Evolutionary conservation across 2,797 vertebrate genomes (phyloP), one percentile per base, ranked within the genome.

Genomic region (Bovichtus diacanthus): DNA sequence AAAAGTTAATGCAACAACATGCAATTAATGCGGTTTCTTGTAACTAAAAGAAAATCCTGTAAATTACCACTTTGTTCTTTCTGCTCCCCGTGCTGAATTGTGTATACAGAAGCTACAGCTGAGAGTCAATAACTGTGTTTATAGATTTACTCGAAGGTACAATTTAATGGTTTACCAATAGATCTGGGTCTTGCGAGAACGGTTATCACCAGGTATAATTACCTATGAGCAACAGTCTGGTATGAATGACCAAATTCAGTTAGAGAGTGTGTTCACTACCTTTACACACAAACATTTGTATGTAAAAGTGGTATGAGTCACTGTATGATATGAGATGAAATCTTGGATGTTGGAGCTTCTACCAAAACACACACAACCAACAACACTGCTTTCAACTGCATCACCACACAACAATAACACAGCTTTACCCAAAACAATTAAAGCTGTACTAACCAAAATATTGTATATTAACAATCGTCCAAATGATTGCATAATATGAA

Each of bases 51-150:
- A 2, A 65, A 70, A 29, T 74, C 50, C 49, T 31, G 13, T 27
- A 50, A 84, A 81, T 69, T 18, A 85, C 46, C 21, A 25, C 46
- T 38, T 71, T 69, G 61, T 31, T 25, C 18, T 50, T 4, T 34
- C 44, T 6, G 19, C 18, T 21, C 15, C 25, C 46, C 56, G 31
- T 21, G 59, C n/a, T 65, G 15, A 68, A 69, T 27, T 21, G 54
- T 66, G 41, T 65, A 46, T 56, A 78, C 53, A 34, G 31, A 31
- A 31, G 70, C 23, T 47, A 59, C 34, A 2, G 34, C 76, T 69
- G 39, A 53, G 61, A 65, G 61, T 81, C 38, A 78, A 82, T 19
- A 71, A 76, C 78, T 76, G 39, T 82, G 78, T 73, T 87, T 77
- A 78, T 49, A 74, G 44, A 62, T 81, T 70, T 71, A 84, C 58